phyloP scores from a whole-genome alignment of 2,113 vertebrate species.

The Spea bombifrons region DNA sequence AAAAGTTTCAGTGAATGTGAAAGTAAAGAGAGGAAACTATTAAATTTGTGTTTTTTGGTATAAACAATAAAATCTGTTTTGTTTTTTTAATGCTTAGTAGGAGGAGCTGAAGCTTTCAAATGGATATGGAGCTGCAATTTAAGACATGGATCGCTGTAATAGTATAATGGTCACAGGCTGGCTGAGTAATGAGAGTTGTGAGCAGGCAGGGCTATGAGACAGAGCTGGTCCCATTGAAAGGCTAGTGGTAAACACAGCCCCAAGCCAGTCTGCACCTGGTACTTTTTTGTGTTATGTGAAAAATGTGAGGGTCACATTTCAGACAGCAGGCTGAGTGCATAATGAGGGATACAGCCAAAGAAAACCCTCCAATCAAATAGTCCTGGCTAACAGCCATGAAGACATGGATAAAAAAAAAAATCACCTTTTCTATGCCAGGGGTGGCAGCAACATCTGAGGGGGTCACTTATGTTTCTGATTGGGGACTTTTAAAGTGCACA shows the following conservation, averaged over 20 bases:
- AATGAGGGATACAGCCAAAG: conserved; percentile 13
- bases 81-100: neutral
- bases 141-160: neutral
- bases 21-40: conserved; percentile 2
- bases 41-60: neutral
- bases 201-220: neutral
- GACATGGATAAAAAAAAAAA: neutral
- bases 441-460: neutral
- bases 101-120: conserved; percentile 1
- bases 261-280: conserved; percentile 36
- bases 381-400: conserved; percentile 8
- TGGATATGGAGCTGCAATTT: neutral
- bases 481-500: neutral
- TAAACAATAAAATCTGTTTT: neutral
- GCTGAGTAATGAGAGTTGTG: conserved; percentile 6
- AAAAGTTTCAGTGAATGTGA: neutral
- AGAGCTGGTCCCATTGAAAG: conserved; percentile 30
- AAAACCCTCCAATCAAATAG: conserved; percentile 12
- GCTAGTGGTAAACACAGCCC: conserved; percentile 31
- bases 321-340: conserved; percentile 20
- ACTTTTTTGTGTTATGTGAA: conserved; percentile 34
- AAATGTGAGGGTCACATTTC: conserved; percentile 34
- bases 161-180: conserved; percentile 13
- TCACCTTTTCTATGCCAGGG: neutral
- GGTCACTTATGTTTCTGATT: neutral